These are phyloP conservation scores for Metellina segmentata DNA, from an alignment of 2,888 invertebrate genomes.

Conservation along the genomic window DNA sequence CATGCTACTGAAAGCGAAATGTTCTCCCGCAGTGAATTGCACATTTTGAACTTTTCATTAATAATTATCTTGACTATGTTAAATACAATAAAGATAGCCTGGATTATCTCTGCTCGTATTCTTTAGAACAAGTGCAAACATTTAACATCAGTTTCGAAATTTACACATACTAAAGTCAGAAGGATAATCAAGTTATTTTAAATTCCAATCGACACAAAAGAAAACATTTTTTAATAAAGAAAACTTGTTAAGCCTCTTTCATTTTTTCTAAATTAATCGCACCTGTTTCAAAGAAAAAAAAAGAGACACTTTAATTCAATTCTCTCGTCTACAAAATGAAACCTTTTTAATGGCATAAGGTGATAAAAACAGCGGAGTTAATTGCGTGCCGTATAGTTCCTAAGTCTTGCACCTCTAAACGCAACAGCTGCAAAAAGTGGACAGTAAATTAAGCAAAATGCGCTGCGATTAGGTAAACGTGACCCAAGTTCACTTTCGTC, in stretches of 20 bases:
- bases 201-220: not conserved
- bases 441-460: slow-evolving; percentile 6
- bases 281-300: not conserved
- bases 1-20: no score
- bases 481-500: not conserved
- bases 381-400: not conserved
- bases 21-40: no score
- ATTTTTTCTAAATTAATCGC: not conserved
- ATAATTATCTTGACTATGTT: no score
- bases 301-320: not conserved
- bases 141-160: no score
- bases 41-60: no score
- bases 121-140: no score
- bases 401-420: not conserved
- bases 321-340: not conserved
- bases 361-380: slow-evolving; percentile 1
- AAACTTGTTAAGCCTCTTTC: not conserved
- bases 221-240: not conserved
- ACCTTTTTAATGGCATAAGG: not conserved
- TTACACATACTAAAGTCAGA: no score
- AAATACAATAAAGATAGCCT: no score
- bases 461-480: slow-evolving; percentile 7
- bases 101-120: no score
- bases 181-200: no score
- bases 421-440: not conserved